Evolutionary conservation across 2,888 invertebrate genomes (phyloP), one percentile per base, ranked within the genome.

Genomic region (Gymnocheta viridis): DNA sequence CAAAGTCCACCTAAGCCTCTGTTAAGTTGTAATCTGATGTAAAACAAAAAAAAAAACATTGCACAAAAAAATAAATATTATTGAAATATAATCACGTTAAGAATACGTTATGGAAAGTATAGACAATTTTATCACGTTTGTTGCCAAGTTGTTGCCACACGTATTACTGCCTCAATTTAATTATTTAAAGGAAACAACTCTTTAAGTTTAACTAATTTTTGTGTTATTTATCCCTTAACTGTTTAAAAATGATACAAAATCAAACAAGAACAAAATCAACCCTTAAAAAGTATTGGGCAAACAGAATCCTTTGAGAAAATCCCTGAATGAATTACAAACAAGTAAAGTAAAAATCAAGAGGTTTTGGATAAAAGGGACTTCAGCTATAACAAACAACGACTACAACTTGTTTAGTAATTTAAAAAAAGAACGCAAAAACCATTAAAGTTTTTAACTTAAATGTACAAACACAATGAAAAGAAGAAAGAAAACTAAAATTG

Each of bases 131-230:
- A 58, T 29, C 35, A 69, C 47, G 27, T 51, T 66, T 60, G 41
- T 44, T 70, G 47, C 47, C 19, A 76, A 72, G 66, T 83, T 51
- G 74, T 70, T 74, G 66, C 35, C 27, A 44, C 83, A 83, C 83
- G 83, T 83, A 78, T 49, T 51, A 44, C 64, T 35, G 64, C 27
- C 32, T 70, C 58, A 66, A 70, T 80, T 83, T 66, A 66, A 70
- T 83, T 79, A 66, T 83, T 83, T 58, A 66, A 66, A 79, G 64
- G 44, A 49, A 70, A 47, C 70, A 70, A 47, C 58, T 69, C n/a
- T 54, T 58, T 47, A n/a, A 17, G 10, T 44, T 51, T 12, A 10
- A 27, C 9, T 54, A n/a, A 0, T 54, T 24, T 29, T 29, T n/a
- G n/a, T n/a, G n/a, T n/a, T n/a, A 10, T 19, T 35, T 44, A 29